Percentiles rank a stretch among this genome's conserved stretches.
Evolutionary conservation across 2,888 invertebrate species (phyloP).

Genomic region (Drosophila demipolita): DNA sequence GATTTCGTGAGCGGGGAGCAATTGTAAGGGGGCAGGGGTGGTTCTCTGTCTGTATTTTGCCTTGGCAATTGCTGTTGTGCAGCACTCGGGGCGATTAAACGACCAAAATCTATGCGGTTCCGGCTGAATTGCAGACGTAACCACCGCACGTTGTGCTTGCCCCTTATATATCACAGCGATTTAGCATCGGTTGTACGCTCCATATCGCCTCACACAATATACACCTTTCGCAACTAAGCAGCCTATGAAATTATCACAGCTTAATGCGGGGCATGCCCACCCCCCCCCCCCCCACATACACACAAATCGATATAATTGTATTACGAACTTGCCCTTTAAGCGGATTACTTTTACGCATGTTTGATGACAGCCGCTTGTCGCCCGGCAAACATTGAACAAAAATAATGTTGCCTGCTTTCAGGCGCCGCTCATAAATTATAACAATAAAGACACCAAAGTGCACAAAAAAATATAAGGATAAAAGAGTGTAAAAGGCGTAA

Average conservation of each 20-base stretch:
- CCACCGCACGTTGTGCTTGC: slow-evolving; percentile 28
- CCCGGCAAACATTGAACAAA: slow-evolving; percentile 60
- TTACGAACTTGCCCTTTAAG: slow-evolving; percentile 31
- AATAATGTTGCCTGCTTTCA: slow-evolving; percentile 56
- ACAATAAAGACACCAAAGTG: slow-evolving; percentile 62
- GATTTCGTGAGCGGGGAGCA: slow-evolving; percentile 24
- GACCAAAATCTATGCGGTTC: slow-evolving; percentile 76
- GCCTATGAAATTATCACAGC: slow-evolving; percentile 48
- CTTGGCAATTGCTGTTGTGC: slow-evolving; percentile 41
- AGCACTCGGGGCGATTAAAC: slow-evolving; percentile 55
- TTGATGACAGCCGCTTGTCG: slow-evolving; percentile 66
- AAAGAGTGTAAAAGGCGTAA: too few relatives aligned
- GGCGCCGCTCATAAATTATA: slow-evolving; percentile 72
- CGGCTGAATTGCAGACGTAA: slow-evolving; percentile 72
- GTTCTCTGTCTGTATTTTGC: slow-evolving; percentile 23
- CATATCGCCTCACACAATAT: neutral
- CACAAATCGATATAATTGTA: slow-evolving; percentile 58
- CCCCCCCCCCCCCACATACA: neutral
- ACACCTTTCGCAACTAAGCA: slow-evolving; percentile 37
- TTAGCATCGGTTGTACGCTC: slow-evolving; percentile 20
- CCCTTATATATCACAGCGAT: slow-evolving; percentile 6
- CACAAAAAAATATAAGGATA: slow-evolving; percentile 52
- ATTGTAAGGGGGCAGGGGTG: neutral
- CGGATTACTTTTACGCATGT: slow-evolving; percentile 27
- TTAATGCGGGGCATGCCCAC: neutral